phyloP scores from a whole-genome alignment of 2,113 vertebrate genomes.

The Otis tarda region DNA sequence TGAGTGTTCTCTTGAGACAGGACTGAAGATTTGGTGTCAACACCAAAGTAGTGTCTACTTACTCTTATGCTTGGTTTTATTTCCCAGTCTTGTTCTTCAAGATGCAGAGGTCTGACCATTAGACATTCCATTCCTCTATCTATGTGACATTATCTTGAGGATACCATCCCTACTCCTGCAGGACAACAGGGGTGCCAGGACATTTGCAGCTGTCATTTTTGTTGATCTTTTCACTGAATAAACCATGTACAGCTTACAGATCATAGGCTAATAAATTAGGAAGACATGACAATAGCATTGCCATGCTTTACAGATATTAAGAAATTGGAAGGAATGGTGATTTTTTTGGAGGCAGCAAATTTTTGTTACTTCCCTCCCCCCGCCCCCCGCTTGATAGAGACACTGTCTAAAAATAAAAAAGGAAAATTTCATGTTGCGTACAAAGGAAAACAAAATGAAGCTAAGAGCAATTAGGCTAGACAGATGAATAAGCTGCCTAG shows the following conservation, averaged over 20 bases:
- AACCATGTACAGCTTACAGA: neutral
- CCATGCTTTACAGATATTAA: neutral
- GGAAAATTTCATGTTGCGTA: constrained; percentile 11
- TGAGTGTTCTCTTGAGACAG: neutral
- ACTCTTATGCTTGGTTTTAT: neutral
- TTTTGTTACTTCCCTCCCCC: neutral
- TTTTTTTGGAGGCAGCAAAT: neutral
- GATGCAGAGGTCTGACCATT: neutral
- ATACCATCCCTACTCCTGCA: neutral
- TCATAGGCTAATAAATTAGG: neutral
- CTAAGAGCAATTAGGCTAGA: constrained; percentile 61
- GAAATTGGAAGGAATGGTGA: neutral
- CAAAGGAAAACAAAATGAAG: constrained; percentile 48
- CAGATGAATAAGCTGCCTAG: constrained; percentile 67
- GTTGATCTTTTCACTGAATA: neutral
- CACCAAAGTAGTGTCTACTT: neutral
- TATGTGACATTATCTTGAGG: neutral
- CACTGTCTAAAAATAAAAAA: neutral
- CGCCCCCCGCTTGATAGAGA: neutral
- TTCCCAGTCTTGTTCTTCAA: neutral
- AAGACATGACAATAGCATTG: neutral
- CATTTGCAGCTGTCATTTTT: neutral
- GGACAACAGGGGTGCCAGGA: neutral
- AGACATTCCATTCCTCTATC: neutral
- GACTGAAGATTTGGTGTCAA: neutral